Base-by-base conservation (phyloP, 1,140 invertebrate genomes). In the Matsumurasca onukii region DNA sequence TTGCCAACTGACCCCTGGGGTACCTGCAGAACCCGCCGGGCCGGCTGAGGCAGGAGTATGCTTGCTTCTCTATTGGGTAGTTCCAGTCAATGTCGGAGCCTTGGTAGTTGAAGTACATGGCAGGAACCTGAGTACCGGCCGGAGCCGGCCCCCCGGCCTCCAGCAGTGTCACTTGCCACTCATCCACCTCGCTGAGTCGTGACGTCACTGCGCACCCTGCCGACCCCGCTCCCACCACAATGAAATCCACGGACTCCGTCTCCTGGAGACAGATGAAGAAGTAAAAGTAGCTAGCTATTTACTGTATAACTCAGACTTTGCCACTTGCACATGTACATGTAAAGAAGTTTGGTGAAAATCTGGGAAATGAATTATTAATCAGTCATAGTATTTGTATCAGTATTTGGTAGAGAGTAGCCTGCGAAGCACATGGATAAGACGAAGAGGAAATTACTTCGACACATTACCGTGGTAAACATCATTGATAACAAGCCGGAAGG, bases 41-140 rank as follows among this genome's bases (percentile, higher is more conserved):
- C 68, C 92, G 87, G 1, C 86, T 88, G 22, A 92, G 83, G 75
- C 92, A 94, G 1, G 93, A 91, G 15, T 87, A 85, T 13, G 87
- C 85, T 77, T 97, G 93, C 0, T 92, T 89, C 75, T 92, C 91
- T 1, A 93, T 95, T 57, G 84, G 83, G 77, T 90, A 96, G 13
- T 86, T 83, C 91, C 93, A 97, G 80, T 96, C 93, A 67, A 92
- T 91, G 55, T 87, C 86, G 13, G 86, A 89, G 1, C 88, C 89
- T 31, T 91, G 84, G 73, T 89, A 92, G 77, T 91, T 92, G 57
- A 91, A 85, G 79, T 90, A 92, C 85, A 91, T 91, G 5, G 89
- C 91, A 0, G 89, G 91, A 72, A 91, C 89, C 76, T 92, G 90
- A 0, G 89, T 86, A 0, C 89, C 90, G 0, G 90, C 91, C 0